Evolutionary conservation across 2,888 invertebrate species (phyloP), one percentile per base, ranked within the genome.

Genomic region (Rhynchonema sp.): DNA sequence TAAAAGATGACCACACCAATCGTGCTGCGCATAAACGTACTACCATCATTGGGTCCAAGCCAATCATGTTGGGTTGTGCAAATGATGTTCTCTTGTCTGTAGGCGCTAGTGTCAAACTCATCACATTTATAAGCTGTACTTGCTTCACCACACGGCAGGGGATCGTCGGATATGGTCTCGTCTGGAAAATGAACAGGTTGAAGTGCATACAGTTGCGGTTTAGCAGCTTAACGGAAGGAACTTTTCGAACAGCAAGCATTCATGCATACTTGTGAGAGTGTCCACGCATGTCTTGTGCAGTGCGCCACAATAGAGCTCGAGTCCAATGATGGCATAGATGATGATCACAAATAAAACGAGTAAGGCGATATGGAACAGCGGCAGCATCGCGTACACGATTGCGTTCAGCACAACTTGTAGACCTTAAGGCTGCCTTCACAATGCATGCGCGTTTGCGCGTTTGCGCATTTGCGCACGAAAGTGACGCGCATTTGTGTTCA

Each of bases 281-380:
- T 46, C 46, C 13, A 46, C 46, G 46, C 98, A 98, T 63, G 91
- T 87, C 73, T 83, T 84, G 76, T 98, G 96, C 81, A 98, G 82
- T 78, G 88, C 87, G 70, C 98, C 98, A 70, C 89, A 91, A 82
- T 96, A 98, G 68, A 98, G 81, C 78, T 98, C 96, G 46, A n/a
- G n/a, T n/a, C n/a, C n/a, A n/a, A n/a, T n/a, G n/a, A n/a, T n/a
- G n/a, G n/a, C n/a, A n/a, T n/a, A n/a, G n/a, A n/a, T n/a, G n/a
- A n/a, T n/a, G n/a, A n/a, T n/a, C n/a, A n/a, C n/a, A n/a, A n/a
- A n/a, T n/a, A n/a, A n/a, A n/a, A n/a, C n/a, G n/a, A n/a, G n/a
- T n/a, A n/a, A n/a, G n/a, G n/a, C n/a, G n/a, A n/a, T n/a, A n/a
- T n/a, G n/a, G n/a, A n/a, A n/a, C n/a, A n/a, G n/a, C n/a, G n/a